These are phyloP conservation scores for Caradrina kadenii DNA, from an alignment of 2,888 invertebrate genomes.

Conservation along the genomic window DNA sequence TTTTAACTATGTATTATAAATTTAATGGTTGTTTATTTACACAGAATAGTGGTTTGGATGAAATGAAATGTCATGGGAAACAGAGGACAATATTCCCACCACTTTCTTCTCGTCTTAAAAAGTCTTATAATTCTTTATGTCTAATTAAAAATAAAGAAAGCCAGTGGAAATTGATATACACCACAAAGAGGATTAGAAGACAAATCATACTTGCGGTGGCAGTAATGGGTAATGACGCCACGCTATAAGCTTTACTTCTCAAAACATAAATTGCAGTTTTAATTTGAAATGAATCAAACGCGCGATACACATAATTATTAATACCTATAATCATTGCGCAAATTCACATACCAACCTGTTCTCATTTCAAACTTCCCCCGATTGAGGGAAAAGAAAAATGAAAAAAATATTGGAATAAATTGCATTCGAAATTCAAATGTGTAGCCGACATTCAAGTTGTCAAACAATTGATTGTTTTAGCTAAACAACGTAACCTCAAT, in stretches of 20 bases:
- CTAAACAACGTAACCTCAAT: not conserved
- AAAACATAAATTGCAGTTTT: too few species aligned
- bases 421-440: conserved; percentile 33
- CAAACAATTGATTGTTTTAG: conserved; percentile 35
- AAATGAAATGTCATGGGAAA: not conserved
- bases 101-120: conserved; percentile 1
- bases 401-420: not conserved
- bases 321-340: too few species aligned
- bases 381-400: not conserved
- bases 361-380: too few species aligned
- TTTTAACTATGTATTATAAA: not conserved
- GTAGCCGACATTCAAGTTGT: not conserved
- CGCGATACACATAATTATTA: too few species aligned
- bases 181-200: conserved; percentile 8
- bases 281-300: too few species aligned
- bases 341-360: too few species aligned
- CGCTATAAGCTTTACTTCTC: not conserved
- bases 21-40: not conserved
- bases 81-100: not conserved
- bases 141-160: not conserved
- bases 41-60: not conserved
- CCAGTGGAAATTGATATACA: not conserved
- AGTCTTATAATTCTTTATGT: too few species aligned
- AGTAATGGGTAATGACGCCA: not conserved
- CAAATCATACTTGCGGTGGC: not conserved